Conservation (phyloP, 1,140 invertebrate genomes). For the Trichogramma pretiosum region DNA sequence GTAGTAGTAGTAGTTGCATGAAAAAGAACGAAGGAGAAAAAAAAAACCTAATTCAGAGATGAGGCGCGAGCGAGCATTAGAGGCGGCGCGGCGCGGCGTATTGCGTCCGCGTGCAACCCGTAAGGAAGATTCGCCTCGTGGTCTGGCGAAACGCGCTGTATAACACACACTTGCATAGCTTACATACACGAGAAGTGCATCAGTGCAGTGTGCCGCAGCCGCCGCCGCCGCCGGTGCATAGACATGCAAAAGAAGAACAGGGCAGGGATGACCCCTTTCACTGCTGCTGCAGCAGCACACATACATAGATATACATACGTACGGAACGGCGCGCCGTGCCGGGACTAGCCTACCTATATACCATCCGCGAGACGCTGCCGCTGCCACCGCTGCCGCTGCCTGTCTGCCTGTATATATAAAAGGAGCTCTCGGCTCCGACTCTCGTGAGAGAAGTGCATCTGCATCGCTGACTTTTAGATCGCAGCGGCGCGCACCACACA, state of each 20-base stretch:
- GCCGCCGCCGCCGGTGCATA: not conserved
- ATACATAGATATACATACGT: too few species aligned
- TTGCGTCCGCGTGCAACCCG: not conserved
- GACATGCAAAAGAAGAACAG: constrained; percentile 17
- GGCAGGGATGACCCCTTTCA: constrained; percentile 34
- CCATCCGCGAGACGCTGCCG: constrained; percentile 14
- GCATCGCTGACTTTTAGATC: too few species aligned
- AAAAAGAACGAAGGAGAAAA: too few species aligned
- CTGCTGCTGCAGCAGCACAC: constrained; percentile 14
- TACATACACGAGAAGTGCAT: constrained; percentile 8
- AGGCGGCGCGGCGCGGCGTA: not conserved
- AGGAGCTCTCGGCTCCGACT: not conserved
- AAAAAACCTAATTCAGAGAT: too few species aligned
- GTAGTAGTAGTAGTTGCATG: too few species aligned
- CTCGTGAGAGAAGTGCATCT: not conserved
- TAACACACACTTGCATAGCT: too few species aligned
- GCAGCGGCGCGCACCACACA: too few species aligned
- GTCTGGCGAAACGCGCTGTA: too few species aligned
- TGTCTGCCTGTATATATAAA: not conserved
- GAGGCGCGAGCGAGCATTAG: not conserved
- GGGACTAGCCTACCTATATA: constrained; percentile 29
- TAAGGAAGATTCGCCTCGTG: constrained; percentile 3
- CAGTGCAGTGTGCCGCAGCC: too few species aligned
- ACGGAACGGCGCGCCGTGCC: too few species aligned
- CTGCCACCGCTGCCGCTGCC: not conserved